Base-by-base conservation (phyloP, 2,797 vertebrate species). In the Sebastes kiyomatsui region DNA sequence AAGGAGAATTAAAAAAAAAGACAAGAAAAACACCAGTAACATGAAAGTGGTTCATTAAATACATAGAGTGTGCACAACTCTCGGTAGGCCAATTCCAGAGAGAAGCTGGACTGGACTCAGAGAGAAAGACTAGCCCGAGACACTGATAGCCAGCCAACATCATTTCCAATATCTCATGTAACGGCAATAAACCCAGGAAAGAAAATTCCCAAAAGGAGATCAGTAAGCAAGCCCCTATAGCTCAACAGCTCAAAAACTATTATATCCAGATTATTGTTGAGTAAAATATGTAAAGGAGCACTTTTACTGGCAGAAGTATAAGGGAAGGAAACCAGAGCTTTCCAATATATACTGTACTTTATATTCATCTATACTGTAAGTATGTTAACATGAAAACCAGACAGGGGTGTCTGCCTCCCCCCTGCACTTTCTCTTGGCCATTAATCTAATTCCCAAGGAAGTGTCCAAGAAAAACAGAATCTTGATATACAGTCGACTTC, bases 391-490 rank as follows among this genome's bases (percentile, higher is more conserved):
- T 46, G 14, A 49, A 83, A 65, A 75, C 8, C 66, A 71, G 55
- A 79, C 12, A 5, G 3, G 11, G 52, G 14, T 23, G 60, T 65
- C 60, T 35, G 20, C 60, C 64, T 54, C 20, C 22, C 14, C 32
- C 7, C 28, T 75, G 12, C n/a, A n/a, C 13, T 75, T 72, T 72
- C 2, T 30, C 9, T 27, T 55, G 16, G 38, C 20, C 42, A 66
- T 69, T 30, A 32, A 67, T 73, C 65, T 32, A 14, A 68, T 66
- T 83, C 35, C 25, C 22, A 11, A 68, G n/a, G n/a, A 62, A 20
- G 54, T 59, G 14, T 70, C 59, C 58, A 83, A 74, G 30, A 52
- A 83, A 81, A 81, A 67, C 54, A 14, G 11, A 58, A 54, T 58
- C 25, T 20, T 67, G 33, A 81, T 13, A 11, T 32, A 61, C 56